Evolutionary conservation across 2,113 vertebrate genomes (phyloP), one percentile per base, ranked within the genome.

Genomic region (Hippocampus abdominalis): DNA sequence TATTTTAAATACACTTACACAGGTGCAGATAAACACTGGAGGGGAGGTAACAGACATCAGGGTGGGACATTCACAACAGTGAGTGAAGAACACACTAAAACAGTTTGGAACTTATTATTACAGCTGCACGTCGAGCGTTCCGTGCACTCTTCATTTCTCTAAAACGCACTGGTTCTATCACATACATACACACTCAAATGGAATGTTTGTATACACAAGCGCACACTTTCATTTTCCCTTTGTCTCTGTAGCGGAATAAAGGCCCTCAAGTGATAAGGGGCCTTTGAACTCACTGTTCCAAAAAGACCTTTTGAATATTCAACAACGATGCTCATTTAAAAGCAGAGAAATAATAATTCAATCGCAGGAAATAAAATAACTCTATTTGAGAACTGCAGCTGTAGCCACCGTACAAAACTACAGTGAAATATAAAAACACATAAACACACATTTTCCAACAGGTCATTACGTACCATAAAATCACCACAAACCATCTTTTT

Each of bases 1-100:
- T 84, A 68, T 83, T 93, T 94, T 93, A 94, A 96, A 95, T 95
- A 94, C 94, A 92, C 91, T 93, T 94, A 95, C 94, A 96, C 90
- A 89, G 92, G 93, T 91, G 93, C 71, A 65, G 42, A 44, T 44
- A 51, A 46, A 67, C 36, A 94, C 93, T 91, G 92, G 93, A 90
- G 93, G 92, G 92, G 40, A 25, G 11, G 54, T 20, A 86, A 89
- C 62, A 91, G 92, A 94, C 93, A 94, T 91, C 89, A 15, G 29
- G 40, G 64, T 25, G 63, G 48, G 15, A 29, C 25, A n/a, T 93
- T 91, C 93, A 96, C 94, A 94, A 95, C 93, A 91, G 90, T 89
- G 92, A 95, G 93, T 69, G 93, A 92, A 95, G 91, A 94, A 93
- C 92, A 93, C 91, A 77, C 92, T 92, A 92, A 90, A 93, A 94